Base-by-base conservation (phyloP, 2,888 invertebrate genomes). In the Torymus auratus region DNA sequence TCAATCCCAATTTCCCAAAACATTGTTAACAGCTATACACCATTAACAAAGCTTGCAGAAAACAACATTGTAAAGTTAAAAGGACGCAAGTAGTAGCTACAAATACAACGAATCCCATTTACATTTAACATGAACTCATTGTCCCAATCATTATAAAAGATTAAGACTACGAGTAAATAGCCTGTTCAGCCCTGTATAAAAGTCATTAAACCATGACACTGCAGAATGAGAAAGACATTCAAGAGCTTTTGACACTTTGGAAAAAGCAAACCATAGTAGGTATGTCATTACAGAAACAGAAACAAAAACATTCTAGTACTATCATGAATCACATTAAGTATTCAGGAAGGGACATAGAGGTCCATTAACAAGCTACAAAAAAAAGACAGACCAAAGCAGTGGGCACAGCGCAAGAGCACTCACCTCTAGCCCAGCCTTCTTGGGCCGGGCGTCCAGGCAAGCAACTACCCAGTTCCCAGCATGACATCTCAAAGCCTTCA, bases 201-300 rank as follows among this genome's bases (percentile, higher is more conserved):
- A 52, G 60, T 50, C 77, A 56, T 77, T 69, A 55, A 75, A 69
- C 23, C 52, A 69, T 65, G 58, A 74, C 17, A 4, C 28, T 28
- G 28, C 28, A 28, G 28, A 28, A 60, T 23, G 52, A 28, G 28
- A 28, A 28, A 28, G 28, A 28, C 28, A 28, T 4, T 50, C 4
- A 55, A 76, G 50, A 64, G 64, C 62, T 69, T 61, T 70, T 70
- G 62, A 70, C 23, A 56, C 20, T 70, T 53, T 17, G 28, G 5
- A 28, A 28, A 28, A 28, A 28, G 70, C 69, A 75, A 71, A 75
- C 60, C 50, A 20, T 20, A 11, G 55, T 70, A 69, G 65, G 23
- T 70, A 69, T 70, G 23, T 64, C 70, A 65, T 75, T 71, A 70
- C 71, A 55, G 61, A 80, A 71, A 61, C 15, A n/a, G 67, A 76